Conservation (phyloP, 2,888 invertebrate genomes). For the Stenichneumon culpator region DNA sequence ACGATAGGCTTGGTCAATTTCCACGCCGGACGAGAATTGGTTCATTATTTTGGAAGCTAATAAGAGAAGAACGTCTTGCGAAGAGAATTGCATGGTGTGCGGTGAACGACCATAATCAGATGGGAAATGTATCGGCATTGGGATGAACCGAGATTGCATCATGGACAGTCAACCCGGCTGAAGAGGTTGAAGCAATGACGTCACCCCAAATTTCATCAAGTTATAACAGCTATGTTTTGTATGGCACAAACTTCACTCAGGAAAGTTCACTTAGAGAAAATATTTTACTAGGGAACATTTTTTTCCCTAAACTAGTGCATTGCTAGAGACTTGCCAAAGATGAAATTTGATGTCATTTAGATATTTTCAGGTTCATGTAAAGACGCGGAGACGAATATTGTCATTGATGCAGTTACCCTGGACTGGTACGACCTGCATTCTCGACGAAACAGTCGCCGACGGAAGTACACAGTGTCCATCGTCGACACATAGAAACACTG, state of each 20-base stretch:
- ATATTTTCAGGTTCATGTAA: too few relatives aligned
- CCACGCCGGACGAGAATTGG: neutral
- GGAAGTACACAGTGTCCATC: neutral
- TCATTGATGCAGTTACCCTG: slow-evolving; percentile 34
- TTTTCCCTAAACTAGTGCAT: too few relatives aligned
- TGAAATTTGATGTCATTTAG: too few relatives aligned
- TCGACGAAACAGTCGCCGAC: slow-evolving; percentile 11
- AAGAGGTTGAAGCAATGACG: neutral
- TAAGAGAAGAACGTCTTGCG: too few relatives aligned
- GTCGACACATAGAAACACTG: slow-evolving; percentile 13
- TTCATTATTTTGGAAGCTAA: neutral
- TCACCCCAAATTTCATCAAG: too few relatives aligned
- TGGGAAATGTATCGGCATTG: slow-evolving; percentile 2
- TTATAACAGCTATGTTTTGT: too few relatives aligned
- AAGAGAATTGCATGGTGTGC: too few relatives aligned
- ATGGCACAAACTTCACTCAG: too few relatives aligned
- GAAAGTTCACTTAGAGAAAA: too few relatives aligned
- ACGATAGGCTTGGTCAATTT: too few relatives aligned
- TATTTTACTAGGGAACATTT: too few relatives aligned
- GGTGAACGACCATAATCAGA: slow-evolving; percentile 4
- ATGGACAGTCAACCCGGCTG: slow-evolving; percentile 4
- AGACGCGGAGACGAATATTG: neutral
- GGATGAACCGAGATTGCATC: slow-evolving; percentile 4
- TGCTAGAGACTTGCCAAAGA: too few relatives aligned
- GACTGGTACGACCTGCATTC: neutral